A percentile compares a stretch with the other conserved stretches of the same genome.
These are phyloP conservation scores for Drosophila borealis DNA, from an alignment of 2,888 invertebrate genomes.

Conservation along the genomic window DNA sequence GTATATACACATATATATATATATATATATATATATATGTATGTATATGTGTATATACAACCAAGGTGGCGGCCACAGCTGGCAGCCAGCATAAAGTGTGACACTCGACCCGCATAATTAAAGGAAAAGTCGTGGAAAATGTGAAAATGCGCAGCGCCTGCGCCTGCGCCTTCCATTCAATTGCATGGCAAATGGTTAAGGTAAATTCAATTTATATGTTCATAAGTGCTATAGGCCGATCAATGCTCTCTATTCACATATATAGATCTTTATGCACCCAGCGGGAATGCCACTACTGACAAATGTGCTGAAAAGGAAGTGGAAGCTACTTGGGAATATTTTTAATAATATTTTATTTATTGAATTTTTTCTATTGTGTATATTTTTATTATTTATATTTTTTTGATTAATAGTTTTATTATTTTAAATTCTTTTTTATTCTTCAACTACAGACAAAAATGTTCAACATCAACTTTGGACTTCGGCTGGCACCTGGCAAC, in stretches of 20 bases:
- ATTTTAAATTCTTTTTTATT: too few relatives aligned
- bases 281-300: slow-evolving; percentile 5
- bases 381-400: too few relatives aligned
- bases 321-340: too few relatives aligned
- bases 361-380: too few relatives aligned
- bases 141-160: slow-evolving; percentile 35
- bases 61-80: slow-evolving; percentile 51
- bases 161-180: slow-evolving; percentile 54
- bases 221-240: too few relatives aligned
- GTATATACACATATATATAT: slow-evolving; percentile 1
- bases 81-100: slow-evolving; percentile 73
- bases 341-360: too few relatives aligned
- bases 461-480: too few relatives aligned
- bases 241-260: too few relatives aligned
- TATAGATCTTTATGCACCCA: background rate
- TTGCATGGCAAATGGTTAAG: slow-evolving; percentile 24
- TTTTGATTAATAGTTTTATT: too few relatives aligned
- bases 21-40: background rate
- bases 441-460: too few relatives aligned
- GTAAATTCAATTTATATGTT: slow-evolving; percentile 2
- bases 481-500: too few relatives aligned
- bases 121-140: slow-evolving; percentile 50
- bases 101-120: slow-evolving; percentile 71
- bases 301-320: too few relatives aligned
- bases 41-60: background rate